Evolutionary conservation across 2,797 vertebrate genomes (phyloP).

Genomic region (Malurus splendens): DNA sequence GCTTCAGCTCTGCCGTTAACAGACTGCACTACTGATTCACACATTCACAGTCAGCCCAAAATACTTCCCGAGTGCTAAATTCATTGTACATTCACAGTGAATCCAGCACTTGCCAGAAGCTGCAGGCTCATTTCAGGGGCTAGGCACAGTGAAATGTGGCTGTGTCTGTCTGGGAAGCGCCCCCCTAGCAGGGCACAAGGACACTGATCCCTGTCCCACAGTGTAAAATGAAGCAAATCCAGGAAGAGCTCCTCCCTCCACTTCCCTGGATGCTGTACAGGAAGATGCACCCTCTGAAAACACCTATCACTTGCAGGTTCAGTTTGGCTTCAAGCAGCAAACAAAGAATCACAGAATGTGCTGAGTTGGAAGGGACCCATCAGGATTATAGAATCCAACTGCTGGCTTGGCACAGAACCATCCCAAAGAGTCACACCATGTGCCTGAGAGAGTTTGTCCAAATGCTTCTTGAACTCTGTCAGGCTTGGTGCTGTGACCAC

Average conservation of each 20-base stretch:
- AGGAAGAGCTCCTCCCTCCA: not conserved
- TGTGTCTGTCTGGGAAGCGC: not conserved
- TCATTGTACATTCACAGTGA: slow-evolving; percentile 5
- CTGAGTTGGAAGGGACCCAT: not conserved
- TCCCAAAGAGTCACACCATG: too few species aligned
- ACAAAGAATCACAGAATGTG: not conserved
- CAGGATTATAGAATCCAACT: accelerated
- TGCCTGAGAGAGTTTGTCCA: not conserved
- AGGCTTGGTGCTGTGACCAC: not conserved
- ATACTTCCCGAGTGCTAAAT: not conserved
- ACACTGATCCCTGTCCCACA: not conserved
- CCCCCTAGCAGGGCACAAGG: not conserved
- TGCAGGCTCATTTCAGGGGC: not conserved
- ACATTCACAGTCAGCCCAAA: not conserved
- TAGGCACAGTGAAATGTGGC: accelerated
- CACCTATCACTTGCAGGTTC: not conserved
- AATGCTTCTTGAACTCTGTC: not conserved
- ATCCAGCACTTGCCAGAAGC: not conserved
- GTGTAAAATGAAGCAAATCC: not conserved
- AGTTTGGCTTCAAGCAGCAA: not conserved
- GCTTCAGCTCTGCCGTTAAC: not conserved
- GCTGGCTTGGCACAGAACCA: not conserved
- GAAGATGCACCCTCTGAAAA: not conserved
- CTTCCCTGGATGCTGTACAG: not conserved
- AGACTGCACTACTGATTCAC: not conserved